Conservation (phyloP, 2,888 invertebrate genomes). For the Fragum whitleyi region DNA sequence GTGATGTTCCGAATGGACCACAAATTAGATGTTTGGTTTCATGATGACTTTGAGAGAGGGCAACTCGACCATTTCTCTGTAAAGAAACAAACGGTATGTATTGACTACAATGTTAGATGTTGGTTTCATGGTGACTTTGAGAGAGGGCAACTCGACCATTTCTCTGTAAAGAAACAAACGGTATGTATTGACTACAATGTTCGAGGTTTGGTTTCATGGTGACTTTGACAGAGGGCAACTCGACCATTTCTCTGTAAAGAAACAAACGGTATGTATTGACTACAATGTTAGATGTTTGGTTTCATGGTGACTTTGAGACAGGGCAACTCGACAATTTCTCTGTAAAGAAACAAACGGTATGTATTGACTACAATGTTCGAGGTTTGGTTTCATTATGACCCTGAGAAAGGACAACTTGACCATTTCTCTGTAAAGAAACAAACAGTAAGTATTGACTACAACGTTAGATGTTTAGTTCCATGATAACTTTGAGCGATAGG, state of each 20-base stretch:
- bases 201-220: constrained; percentile 79
- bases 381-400: constrained; percentile 41
- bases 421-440: too few species aligned
- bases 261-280: constrained; percentile 42
- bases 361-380: too few species aligned
- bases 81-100: constrained; percentile 36
- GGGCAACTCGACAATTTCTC: constrained; percentile 62
- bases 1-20: too few species aligned
- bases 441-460: too few species aligned
- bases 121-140: constrained; percentile 41
- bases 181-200: constrained; percentile 75
- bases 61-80: too few species aligned
- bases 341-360: constrained; percentile 45
- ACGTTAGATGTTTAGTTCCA: constrained; percentile 80
- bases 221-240: constrained; percentile 71
- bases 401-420: too few species aligned
- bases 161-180: too few species aligned
- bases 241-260: constrained; percentile 60
- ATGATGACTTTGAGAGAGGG: constrained; percentile 70
- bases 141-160: too few species aligned
- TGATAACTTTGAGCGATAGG: constrained; percentile 72
- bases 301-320: constrained; percentile 74
- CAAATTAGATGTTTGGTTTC: constrained; percentile 81
- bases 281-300: constrained; percentile 79
- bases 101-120: too few species aligned